phyloP scores from a whole-genome alignment of 2,113 vertebrate genomes.

The Nannobrachium achirus region DNA sequence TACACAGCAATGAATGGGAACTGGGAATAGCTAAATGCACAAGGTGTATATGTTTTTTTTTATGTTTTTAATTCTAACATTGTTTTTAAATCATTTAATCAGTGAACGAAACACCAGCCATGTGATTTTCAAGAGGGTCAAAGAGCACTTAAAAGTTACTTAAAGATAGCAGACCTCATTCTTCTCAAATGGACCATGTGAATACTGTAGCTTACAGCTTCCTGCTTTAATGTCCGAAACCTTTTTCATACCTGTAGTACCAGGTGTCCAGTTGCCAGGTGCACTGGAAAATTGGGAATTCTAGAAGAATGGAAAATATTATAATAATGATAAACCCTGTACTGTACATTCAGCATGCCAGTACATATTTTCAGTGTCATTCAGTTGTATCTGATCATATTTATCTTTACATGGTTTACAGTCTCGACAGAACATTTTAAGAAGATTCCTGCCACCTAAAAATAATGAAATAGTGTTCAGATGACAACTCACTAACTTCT shows the following conservation, averaged over 20 bases:
- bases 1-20: constrained; percentile 24
- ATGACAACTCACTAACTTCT: background rate
- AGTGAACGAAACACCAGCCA: constrained; percentile 38
- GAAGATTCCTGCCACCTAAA: too few species aligned
- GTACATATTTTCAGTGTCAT: background rate
- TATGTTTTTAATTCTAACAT: constrained; percentile 21
- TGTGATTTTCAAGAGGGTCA: constrained; percentile 40
- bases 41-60: constrained; percentile 52
- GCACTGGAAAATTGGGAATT: background rate
- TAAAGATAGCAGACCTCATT: constrained; percentile 19
- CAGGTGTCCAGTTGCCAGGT: background rate
- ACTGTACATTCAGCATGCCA: background rate
- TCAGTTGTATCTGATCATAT: background rate
- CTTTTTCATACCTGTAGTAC: background rate
- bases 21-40: constrained; percentile 45
- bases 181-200: constrained; percentile 25
- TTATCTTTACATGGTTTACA: background rate
- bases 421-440: background rate
- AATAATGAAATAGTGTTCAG: background rate
- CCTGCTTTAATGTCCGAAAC: constrained; percentile 1
- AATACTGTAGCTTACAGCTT: constrained; percentile 19
- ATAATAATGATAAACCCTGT: too few species aligned
- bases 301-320: background rate
- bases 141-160: constrained; percentile 41
- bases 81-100: constrained; percentile 30